Evolutionary conservation across 2,797 vertebrate genomes (phyloP).

Genomic region (Dryobates pubescens): DNA sequence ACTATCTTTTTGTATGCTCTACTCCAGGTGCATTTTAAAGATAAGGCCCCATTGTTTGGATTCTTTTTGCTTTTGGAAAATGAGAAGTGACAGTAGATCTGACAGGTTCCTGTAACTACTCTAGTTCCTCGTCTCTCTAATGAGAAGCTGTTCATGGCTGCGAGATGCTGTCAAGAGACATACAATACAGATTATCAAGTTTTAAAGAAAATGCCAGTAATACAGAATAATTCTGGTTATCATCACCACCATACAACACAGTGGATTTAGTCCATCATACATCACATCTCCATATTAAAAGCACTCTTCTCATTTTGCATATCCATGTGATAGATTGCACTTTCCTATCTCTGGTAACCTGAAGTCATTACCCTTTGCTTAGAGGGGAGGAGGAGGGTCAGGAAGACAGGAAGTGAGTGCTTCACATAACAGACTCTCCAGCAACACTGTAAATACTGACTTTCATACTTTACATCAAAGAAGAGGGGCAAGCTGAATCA

Average conservation of each 20-base stretch:
- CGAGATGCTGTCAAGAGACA: background rate
- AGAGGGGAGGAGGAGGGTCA: background rate
- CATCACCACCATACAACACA: background rate
- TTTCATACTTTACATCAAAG: background rate
- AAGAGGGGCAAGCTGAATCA: background rate
- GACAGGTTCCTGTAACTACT: background rate
- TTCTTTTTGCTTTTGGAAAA: background rate
- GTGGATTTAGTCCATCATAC: background rate
- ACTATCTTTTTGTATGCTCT: background rate
- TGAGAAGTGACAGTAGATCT: background rate
- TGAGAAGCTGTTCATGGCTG: background rate
- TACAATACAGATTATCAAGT: background rate
- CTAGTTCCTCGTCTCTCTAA: background rate
- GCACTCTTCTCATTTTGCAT: background rate
- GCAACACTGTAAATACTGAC: background rate
- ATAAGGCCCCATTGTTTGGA: background rate
- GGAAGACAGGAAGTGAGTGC: background rate
- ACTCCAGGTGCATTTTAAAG: background rate
- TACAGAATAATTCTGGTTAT: background rate
- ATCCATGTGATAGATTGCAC: background rate
- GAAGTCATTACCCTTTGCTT: background rate
- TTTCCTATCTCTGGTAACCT: background rate
- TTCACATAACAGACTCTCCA: background rate
- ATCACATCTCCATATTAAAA: background rate
- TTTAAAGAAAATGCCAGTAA: background rate